Evolutionary conservation across 1,140 invertebrate species (phyloP).

Genomic region (Eumeta japonica): DNA sequence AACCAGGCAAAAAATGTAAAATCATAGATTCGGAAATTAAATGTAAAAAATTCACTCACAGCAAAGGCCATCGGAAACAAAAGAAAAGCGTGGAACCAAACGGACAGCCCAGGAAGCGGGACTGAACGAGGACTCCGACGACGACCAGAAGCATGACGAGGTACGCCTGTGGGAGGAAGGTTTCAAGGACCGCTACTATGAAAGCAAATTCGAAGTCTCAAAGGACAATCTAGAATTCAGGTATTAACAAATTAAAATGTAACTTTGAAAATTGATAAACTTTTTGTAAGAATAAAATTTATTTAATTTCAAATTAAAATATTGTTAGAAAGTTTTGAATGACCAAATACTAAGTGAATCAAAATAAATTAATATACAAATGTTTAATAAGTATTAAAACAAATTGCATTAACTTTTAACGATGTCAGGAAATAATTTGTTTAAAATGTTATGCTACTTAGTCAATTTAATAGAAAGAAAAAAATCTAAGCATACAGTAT

Average conservation of each 20-base stretch:
- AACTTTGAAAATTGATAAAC: neutral
- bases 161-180: slow-evolving; percentile 96
- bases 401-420: too few relatives aligned
- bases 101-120: slow-evolving; percentile 27
- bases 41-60: too few relatives aligned
- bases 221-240: slow-evolving; percentile 82
- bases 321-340: neutral
- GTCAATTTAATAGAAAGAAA: too few relatives aligned
- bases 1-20: too few relatives aligned
- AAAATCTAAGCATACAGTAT: too few relatives aligned
- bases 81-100: slow-evolving; percentile 25
- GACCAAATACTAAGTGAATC: neutral
- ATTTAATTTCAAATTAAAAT: too few relatives aligned
- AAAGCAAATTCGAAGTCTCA: slow-evolving; percentile 92
- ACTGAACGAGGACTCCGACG: slow-evolving; percentile 63
- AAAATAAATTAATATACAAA: neutral
- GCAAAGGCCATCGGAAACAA: too few relatives aligned
- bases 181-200: slow-evolving; percentile 97
- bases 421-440: too few relatives aligned
- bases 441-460: too few relatives aligned
- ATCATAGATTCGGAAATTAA: too few relatives aligned
- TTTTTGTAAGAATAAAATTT: too few relatives aligned
- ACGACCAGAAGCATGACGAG: slow-evolving; percentile 85
- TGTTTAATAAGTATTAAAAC: too few relatives aligned
- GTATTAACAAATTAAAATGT: slow-evolving; percentile 34